Conservation (phyloP, 2,113 vertebrate species). For the human (Homo sapiens) region GRCh38 chr1:233384001-233384500, state of each 20-base stretch:
- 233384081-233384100: not conserved
- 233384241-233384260: not conserved
- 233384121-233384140: not conserved
- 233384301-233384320: not conserved
- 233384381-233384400: slow-evolving; percentile 16
- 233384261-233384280: not conserved
- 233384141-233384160: not conserved
- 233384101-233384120: not conserved
- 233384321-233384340: not conserved
- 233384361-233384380: not conserved
- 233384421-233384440: not conserved
- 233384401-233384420: not conserved
- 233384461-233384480: not conserved
- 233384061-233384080: not conserved
- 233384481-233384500: not conserved
- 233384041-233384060: not conserved
- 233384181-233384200: not conserved
- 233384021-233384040: not conserved
- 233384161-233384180: not conserved
- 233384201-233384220: not conserved
- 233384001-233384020: not conserved
- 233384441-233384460: not conserved
- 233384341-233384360: not conserved
- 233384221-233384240: not conserved
- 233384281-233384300: not conserved